A percentile compares a stretch with the other conserved stretches of the same genome.
Conservation (phyloP, 2,113 vertebrate species). For the Pachycephala philippinensis region DNA sequence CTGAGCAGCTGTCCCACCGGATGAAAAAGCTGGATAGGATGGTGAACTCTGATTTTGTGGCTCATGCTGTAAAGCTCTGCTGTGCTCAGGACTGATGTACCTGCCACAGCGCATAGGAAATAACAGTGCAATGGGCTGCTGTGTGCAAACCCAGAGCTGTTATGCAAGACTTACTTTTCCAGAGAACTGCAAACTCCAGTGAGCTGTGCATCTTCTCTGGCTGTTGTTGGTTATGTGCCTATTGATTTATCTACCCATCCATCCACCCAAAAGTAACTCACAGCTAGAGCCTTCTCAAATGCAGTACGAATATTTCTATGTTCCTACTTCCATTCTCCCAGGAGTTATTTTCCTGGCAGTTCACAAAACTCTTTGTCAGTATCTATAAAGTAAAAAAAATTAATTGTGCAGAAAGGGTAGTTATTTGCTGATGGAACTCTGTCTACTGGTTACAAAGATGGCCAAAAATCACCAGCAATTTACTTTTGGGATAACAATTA, state of each 20-base stretch:
- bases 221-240: constrained; percentile 10
- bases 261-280: neutral
- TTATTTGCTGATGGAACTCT: neutral
- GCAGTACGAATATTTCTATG: neutral
- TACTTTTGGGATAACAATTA: neutral
- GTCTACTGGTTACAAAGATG: neutral
- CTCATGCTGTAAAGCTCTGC: neutral
- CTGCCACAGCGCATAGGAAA: neutral
- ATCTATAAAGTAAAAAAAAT: neutral
- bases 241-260: neutral
- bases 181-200: constrained; percentile 22
- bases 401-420: neutral
- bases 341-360: neutral
- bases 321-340: neutral
- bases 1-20: neutral
- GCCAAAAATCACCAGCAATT: neutral
- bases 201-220: neutral
- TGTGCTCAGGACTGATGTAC: neutral
- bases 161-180: neutral
- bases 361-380: neutral
- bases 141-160: neutral
- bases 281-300: constrained; percentile 1
- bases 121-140: neutral
- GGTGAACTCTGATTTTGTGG: neutral
- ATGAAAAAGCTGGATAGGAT: neutral